These are phyloP conservation scores for Masticophis lateralis DNA, from an alignment of 2,797 vertebrate species.

Conservation along the genomic window DNA sequence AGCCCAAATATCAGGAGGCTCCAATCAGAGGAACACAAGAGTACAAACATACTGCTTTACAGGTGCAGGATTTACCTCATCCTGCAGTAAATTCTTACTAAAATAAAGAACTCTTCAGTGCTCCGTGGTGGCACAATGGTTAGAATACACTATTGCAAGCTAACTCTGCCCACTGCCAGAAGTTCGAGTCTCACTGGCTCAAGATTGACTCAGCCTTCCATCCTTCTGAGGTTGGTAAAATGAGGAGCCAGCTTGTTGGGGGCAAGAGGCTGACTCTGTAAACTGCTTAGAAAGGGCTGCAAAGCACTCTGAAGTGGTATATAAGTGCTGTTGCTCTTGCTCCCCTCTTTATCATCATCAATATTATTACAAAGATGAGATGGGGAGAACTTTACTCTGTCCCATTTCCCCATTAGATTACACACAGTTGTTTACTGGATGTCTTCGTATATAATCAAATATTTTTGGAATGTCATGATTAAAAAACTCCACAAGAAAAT, in stretches of 20 bases:
- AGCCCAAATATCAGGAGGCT: background rate
- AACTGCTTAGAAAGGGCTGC: background rate
- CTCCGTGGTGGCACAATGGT: background rate
- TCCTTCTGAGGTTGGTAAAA: background rate
- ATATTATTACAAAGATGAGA: background rate
- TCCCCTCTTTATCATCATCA: background rate
- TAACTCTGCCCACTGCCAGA: background rate
- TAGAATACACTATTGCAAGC: background rate
- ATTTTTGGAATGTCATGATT: background rate
- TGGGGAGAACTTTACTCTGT: background rate
- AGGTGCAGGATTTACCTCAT: background rate
- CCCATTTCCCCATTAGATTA: background rate
- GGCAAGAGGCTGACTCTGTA: too few relatives aligned
- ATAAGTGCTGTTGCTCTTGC: background rate
- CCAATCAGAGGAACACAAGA: background rate
- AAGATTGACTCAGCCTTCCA: background rate
- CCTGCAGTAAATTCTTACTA: background rate
- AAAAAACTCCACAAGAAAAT: background rate
- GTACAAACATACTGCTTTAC: background rate
- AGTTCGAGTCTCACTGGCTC: background rate
- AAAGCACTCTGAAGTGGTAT: background rate
- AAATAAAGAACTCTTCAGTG: background rate
- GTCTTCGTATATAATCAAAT: background rate
- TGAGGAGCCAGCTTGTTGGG: background rate
- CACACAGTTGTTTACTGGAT: background rate